A percentile compares a stretch with the other conserved stretches of the same genome.
Conservation (phyloP, 2,797 vertebrate genomes). For the Protonibea diacanthus region DNA sequence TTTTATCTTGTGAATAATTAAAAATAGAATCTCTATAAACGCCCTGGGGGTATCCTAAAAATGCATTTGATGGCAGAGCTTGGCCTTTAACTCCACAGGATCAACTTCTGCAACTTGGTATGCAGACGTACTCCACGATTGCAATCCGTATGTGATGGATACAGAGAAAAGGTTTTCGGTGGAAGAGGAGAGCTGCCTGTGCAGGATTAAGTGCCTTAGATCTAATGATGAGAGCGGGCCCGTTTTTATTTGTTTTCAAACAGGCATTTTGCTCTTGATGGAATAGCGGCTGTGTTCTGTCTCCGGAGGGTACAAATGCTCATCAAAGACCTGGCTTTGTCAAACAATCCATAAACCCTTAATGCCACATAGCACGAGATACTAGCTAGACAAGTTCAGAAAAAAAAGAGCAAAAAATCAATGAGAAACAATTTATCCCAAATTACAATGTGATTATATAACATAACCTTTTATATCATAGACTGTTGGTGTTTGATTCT, state of each 20-base stretch:
- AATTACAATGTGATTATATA: conserved; percentile 65
- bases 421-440: conserved; percentile 64
- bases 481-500: conserved; percentile 29
- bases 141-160: conserved; percentile 71
- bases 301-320: conserved; percentile 76
- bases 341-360: conserved; percentile 78
- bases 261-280: conserved; percentile 73
- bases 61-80: conserved; percentile 20
- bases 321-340: conserved; percentile 81
- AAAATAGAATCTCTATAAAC: conserved; percentile 19
- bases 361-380: conserved; percentile 58
- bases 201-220: conserved; percentile 81
- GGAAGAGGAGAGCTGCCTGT: conserved; percentile 55
- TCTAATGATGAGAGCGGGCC: conserved; percentile 77
- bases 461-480: conserved; percentile 43
- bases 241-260: conserved; percentile 81
- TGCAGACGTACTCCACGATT: conserved; percentile 53
- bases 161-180: conserved; percentile 64
- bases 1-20: conserved; percentile 31
- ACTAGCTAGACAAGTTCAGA: conserved; percentile 51
- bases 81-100: conserved; percentile 46
- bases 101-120: conserved; percentile 59
- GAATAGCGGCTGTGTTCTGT: conserved; percentile 64
- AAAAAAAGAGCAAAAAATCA: conserved; percentile 64
- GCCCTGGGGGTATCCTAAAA: conserved; percentile 18